Conservation (phyloP, 2,797 vertebrate genomes). For the Chloroceryle amazona region DNA sequence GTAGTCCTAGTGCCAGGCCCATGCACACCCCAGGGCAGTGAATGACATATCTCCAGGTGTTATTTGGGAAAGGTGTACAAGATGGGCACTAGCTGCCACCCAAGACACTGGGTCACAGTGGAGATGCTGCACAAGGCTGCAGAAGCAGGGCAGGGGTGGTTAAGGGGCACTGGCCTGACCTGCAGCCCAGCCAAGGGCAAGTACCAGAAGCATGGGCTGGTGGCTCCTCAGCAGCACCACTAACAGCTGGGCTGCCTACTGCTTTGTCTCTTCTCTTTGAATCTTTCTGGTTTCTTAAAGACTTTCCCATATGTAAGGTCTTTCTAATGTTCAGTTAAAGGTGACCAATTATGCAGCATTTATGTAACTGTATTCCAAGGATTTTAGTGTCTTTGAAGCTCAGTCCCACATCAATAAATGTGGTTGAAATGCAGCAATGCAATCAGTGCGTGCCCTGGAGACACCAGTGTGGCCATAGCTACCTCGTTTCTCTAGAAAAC, state of each 20-base stretch:
- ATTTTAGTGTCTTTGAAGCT: background rate
- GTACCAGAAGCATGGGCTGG: fast-evolving
- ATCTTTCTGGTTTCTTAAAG: background rate
- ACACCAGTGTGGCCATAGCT: fast-evolving
- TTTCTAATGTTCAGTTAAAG: background rate
- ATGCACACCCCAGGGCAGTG: fast-evolving
- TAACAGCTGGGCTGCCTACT: background rate
- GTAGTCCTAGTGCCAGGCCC: background rate
- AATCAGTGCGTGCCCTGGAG: background rate
- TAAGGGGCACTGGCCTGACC: background rate
- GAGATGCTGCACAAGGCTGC: fast-evolving
- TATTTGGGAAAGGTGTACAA: background rate
- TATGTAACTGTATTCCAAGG: background rate
- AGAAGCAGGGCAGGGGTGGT: background rate
- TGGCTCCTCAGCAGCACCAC: background rate
- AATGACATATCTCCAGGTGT: background rate
- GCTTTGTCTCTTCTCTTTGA: background rate
- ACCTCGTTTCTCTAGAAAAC: background rate
- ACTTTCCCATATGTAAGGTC: background rate
- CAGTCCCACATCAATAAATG: background rate
- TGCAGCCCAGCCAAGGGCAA: background rate
- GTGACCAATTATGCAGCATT: background rate
- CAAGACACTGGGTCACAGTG: fast-evolving
- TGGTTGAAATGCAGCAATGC: background rate
- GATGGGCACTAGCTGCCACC: background rate